Base-by-base conservation (phyloP, 2,113 vertebrate species). In the Talpa occidentalis region DNA sequence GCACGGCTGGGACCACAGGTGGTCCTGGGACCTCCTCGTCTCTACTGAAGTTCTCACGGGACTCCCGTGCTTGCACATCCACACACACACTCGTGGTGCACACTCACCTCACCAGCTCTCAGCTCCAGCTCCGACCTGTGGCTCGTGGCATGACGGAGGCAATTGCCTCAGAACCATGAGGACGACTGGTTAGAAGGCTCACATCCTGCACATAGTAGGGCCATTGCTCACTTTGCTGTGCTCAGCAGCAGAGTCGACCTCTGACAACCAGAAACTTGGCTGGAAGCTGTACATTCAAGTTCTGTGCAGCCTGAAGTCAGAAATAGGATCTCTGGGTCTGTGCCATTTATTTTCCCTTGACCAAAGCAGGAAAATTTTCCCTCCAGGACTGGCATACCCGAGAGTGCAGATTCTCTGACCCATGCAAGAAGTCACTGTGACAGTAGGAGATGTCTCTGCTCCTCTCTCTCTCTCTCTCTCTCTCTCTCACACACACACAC, bases 211-310 rank as follows among this genome's bases (percentile, higher is more conserved):
- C 37, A 30, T 15, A 32, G 47, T 15, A 8, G 70, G 74, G 26
- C 81, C 28, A 6, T 32, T 26, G 47, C 35, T 66, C 44, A 59
- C 28, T 30, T 67, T 28, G 60, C n/a, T 32, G 54, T 40, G 64
- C 16, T 66, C 72, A 21, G 21, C 52, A 19, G 3, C 56, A 64
- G 74, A 77, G 67, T 22, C 49, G 37, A 88, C 21, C 66, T 92
- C 69, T 83, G 35, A 44, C 74, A 59, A n/a, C 70, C 28, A 93
- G 78, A 66, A 82, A 52, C 32, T 30, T 86, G 70, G 91, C 76
- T 64, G 42, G 66, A 70, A 94, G 30, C 42, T 77, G n/a, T 40
- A 3, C 12, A 9, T 19, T 56, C 16, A 22, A 56, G 40, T 54
- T 78, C 81, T n/a, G 3, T 64, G 52, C 35, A 93, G 47, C 44